Conservation (phyloP, 2,113 vertebrate genomes). For the Ageneiosus marmoratus region DNA sequence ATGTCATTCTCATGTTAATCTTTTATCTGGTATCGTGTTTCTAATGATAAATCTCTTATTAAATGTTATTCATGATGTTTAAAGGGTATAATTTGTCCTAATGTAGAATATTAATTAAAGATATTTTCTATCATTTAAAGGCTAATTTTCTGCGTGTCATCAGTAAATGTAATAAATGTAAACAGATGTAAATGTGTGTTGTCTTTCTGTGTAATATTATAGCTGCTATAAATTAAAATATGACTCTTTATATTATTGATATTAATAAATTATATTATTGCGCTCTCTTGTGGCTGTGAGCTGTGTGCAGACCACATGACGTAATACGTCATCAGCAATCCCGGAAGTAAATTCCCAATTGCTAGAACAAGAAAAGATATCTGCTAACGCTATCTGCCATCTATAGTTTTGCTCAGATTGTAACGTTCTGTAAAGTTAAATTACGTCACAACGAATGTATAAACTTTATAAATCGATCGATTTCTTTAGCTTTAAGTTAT, state of each 20-base stretch:
- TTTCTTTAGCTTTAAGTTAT: neutral
- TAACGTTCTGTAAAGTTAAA: neutral
- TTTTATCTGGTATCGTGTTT: neutral
- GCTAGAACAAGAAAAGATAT: neutral
- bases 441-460: neutral
- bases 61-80: neutral
- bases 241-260: neutral
- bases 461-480: neutral
- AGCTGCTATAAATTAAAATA: neutral
- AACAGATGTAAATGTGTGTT: too few relatives aligned
- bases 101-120: neutral
- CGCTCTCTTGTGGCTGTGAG: constrained; percentile 26
- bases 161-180: neutral
- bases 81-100: neutral
- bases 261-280: neutral
- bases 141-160: neutral
- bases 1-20: neutral
- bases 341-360: neutral
- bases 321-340: neutral
- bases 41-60: neutral
- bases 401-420: neutral
- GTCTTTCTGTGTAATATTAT: neutral
- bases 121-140: neutral
- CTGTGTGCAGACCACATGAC: neutral
- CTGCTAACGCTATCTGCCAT: neutral